These are phyloP conservation scores for Hafferia zeledoni DNA, from an alignment of 2,797 vertebrate genomes.

Conservation along the genomic window DNA sequence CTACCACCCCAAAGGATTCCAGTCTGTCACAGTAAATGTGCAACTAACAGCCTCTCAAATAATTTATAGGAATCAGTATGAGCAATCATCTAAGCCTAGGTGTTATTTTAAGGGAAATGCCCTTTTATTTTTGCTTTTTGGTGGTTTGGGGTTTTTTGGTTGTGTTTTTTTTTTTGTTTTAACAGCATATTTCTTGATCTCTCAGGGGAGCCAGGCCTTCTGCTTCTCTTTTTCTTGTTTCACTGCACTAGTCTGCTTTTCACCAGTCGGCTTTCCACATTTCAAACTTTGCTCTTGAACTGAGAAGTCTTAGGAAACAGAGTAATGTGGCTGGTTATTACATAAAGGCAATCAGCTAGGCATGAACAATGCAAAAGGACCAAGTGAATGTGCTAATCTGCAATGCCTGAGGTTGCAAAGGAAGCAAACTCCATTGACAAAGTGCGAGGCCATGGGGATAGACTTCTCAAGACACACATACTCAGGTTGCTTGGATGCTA, in stretches of 20 bases:
- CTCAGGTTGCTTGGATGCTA: not conserved
- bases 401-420: not conserved
- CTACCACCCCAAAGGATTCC: not conserved
- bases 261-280: not conserved
- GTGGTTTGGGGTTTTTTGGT: not conserved
- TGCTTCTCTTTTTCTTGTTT: not conserved
- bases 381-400: not conserved
- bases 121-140: not conserved
- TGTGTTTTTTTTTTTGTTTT: not conserved
- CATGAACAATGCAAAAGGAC: not conserved
- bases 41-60: not conserved
- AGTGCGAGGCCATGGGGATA: not conserved
- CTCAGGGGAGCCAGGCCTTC: not conserved
- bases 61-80: not conserved
- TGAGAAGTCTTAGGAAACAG: not conserved
- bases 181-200: conserved; percentile 43
- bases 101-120: conserved; percentile 55
- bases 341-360: not conserved
- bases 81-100: not conserved
- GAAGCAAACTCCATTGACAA: not conserved
- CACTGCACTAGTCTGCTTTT: not conserved
- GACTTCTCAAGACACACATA: not conserved
- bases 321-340: not conserved
- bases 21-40: conserved; percentile 26
- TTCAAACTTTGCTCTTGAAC: not conserved